Evolutionary conservation across 2,113 vertebrate species (phyloP).

Genomic region (Trogon surrucura): DNA sequence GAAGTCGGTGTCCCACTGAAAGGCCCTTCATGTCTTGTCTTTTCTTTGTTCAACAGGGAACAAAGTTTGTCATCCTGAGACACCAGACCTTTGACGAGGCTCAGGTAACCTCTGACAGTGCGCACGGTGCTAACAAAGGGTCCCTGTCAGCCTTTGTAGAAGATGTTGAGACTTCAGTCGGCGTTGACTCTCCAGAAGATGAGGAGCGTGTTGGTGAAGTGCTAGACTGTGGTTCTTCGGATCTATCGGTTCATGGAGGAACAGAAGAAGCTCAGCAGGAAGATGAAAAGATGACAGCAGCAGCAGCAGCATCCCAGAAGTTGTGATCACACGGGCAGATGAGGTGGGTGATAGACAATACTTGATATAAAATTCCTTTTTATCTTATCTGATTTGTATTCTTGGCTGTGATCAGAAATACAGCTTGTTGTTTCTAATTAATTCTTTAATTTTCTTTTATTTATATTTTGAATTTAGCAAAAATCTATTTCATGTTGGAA

Average conservation of each 20-base stretch:
- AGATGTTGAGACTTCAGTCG: conserved; percentile 2
- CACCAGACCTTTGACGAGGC: conserved; percentile 3
- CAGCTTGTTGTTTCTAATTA: conserved; percentile 69
- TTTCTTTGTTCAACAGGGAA: conserved; percentile 48
- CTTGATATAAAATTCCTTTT: conserved; percentile 83
- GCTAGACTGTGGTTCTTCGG: conserved; percentile 59
- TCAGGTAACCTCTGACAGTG: conserved; percentile 14
- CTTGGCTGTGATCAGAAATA: conserved; percentile 77
- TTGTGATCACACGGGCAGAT: conserved; percentile 79
- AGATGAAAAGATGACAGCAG: conserved; percentile 76
- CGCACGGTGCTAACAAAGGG: background rate
- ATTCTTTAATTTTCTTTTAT: conserved; percentile 73
- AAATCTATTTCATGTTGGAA: conserved; percentile 63
- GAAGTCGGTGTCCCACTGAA: background rate
- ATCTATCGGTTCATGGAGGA: conserved; percentile 47
- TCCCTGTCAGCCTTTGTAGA: conserved; percentile 28
- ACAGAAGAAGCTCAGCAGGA: conserved; percentile 41
- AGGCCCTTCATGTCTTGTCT: conserved; percentile 19
- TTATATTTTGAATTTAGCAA: conserved; percentile 63
- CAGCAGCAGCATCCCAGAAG: conserved; percentile 39
- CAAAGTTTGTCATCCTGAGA: conserved; percentile 40
- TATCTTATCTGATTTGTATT: conserved; percentile 83
- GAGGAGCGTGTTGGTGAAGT: conserved; percentile 33
- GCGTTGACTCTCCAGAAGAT: background rate
- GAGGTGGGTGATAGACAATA: conserved; percentile 85